A percentile compares a stretch with the other conserved stretches of the same genome.
These are phyloP conservation scores for Hoplias malabaricus DNA, from an alignment of 2,113 vertebrate species.

Conservation along the genomic window DNA sequence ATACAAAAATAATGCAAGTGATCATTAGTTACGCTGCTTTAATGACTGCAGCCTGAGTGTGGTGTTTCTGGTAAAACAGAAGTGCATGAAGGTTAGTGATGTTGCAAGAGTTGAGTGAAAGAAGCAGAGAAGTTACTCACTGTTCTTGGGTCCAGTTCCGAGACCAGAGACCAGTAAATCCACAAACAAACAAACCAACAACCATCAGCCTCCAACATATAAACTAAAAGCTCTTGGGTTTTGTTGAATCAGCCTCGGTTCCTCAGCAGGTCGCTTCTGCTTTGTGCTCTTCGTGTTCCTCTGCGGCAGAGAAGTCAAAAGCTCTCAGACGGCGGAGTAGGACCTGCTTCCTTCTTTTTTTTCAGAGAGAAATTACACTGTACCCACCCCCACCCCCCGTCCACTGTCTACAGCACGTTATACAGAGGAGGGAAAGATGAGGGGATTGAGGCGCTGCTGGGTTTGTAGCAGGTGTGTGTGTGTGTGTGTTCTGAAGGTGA, in stretches of 20 bases:
- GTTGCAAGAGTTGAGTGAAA: no score
- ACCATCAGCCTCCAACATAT: no score
- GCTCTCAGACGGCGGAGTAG: not conserved
- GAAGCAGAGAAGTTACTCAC: not conserved
- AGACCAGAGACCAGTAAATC: not conserved
- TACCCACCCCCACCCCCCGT: not conserved
- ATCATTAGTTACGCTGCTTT: no score
- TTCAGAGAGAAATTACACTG: not conserved
- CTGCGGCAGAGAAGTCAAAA: not conserved
- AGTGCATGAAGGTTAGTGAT: no score
- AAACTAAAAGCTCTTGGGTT: no score
- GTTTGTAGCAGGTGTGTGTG: not conserved
- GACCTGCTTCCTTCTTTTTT: conserved; percentile 18
- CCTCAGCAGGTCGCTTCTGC: not conserved
- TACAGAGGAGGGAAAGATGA: no score
- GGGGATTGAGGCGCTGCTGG: not conserved
- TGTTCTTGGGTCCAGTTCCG: not conserved
- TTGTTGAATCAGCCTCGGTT: not conserved
- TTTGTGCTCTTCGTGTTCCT: not conserved
- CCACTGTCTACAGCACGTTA: not conserved
- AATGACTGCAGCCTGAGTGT: no score
- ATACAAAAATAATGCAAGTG: no score
- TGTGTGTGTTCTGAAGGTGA: not conserved
- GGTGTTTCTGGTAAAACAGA: no score
- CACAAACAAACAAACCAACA: not conserved